A percentile compares a stretch with the other conserved stretches of the same genome.
These are phyloP conservation scores for Oegoconia quadripuncta DNA, from an alignment of 2,888 invertebrate genomes.

Conservation along the genomic window DNA sequence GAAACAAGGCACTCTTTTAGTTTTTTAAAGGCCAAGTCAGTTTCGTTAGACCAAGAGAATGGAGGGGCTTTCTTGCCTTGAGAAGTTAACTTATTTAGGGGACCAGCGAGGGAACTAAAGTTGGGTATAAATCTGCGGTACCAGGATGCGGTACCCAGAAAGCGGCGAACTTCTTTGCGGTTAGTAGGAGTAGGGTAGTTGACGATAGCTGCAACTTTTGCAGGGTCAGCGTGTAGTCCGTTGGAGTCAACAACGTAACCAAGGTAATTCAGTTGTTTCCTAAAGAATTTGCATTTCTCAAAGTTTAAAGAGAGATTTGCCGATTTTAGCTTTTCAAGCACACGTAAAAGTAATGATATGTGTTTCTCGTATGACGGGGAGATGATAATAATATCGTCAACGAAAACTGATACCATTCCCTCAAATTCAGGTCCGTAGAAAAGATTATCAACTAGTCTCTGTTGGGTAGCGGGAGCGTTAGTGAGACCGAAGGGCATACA, in stretches of 20 bases:
- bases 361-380: constrained; percentile 22
- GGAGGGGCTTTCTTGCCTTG: constrained; percentile 15
- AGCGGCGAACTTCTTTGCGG: too few relatives aligned
- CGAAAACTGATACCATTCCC: constrained; percentile 19
- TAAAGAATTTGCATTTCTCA: constrained; percentile 21
- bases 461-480: constrained; percentile 19
- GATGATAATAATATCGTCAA: constrained; percentile 25
- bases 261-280: constrained; percentile 18
- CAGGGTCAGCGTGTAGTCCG: neutral
- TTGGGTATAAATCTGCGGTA: constrained; percentile 24
- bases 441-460: constrained; percentile 2
- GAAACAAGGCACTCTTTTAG: constrained; percentile 16
- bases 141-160: constrained; percentile 25
- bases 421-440: constrained; percentile 21
- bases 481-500: constrained; percentile 18
- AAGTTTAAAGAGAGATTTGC: constrained; percentile 24
- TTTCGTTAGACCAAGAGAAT: constrained; percentile 24
- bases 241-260: too few relatives aligned
- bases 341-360: constrained; percentile 17
- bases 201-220: neutral
- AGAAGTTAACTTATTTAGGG: constrained; percentile 26
- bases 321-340: constrained; percentile 17
- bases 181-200: neutral
- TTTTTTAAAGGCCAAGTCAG: constrained; percentile 20
- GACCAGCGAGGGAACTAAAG: constrained; percentile 27